phyloP scores from a whole-genome alignment of 2,888 invertebrate species.

The Mimumesa dahlbomi region DNA sequence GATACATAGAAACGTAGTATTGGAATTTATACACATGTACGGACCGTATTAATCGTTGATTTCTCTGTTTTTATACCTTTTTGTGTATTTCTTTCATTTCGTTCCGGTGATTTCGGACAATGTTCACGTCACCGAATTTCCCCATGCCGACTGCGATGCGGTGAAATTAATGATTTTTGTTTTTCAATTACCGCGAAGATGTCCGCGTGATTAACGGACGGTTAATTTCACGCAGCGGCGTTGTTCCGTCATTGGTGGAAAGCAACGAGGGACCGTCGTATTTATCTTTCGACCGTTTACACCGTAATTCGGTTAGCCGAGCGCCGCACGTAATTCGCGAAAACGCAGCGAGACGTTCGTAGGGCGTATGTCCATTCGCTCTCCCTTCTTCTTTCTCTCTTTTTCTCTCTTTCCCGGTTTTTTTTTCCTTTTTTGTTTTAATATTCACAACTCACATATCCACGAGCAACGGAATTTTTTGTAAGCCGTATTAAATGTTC shows the following conservation, averaged over 20 bases:
- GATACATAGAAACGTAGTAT: too few relatives aligned
- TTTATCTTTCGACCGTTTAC: conserved; percentile 26
- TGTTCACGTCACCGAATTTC: too few relatives aligned
- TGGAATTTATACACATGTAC: too few relatives aligned
- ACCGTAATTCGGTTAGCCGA: conserved; percentile 45
- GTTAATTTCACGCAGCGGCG: conserved; percentile 8
- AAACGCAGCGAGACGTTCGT: conserved; percentile 8
- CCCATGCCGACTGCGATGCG: too few relatives aligned
- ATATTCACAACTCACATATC: conserved; percentile 14
- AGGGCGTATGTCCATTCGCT: background rate
- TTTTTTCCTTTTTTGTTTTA: too few relatives aligned
- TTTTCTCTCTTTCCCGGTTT: too few relatives aligned
- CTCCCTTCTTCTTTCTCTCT: background rate
- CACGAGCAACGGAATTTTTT: conserved; percentile 22
- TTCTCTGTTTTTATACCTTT: too few relatives aligned
- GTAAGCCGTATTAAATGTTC: conserved; percentile 43
- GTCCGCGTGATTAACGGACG: conserved; percentile 4
- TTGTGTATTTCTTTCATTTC: too few relatives aligned
- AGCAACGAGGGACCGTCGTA: background rate
- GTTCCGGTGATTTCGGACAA: too few relatives aligned
- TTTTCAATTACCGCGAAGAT: conserved; percentile 23
- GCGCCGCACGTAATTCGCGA: conserved; percentile 22
- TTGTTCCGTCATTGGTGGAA: conserved; percentile 1
- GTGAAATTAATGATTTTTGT: conserved; percentile 4
- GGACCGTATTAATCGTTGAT: too few relatives aligned